A percentile compares a stretch with the other conserved stretches of the same genome.
Conservation (phyloP, 1,140 invertebrate species). For the Drosophila pseudoananassae region DNA sequence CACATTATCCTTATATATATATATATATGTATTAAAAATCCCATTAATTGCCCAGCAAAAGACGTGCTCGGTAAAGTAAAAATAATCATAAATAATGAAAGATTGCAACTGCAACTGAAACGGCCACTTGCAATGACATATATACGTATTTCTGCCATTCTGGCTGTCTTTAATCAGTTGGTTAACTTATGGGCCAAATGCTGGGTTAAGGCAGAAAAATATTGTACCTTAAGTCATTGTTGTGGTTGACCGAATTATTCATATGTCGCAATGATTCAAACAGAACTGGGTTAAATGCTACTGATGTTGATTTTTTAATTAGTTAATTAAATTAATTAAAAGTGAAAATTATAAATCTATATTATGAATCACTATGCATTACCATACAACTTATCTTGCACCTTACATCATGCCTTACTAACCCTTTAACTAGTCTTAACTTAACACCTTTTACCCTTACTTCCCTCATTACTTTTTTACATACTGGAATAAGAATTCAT, state of each 20-base stretch:
- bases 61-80: slow-evolving; percentile 32
- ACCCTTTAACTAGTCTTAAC: too few species aligned
- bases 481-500: too few species aligned
- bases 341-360: too few species aligned
- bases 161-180: slow-evolving; percentile 31
- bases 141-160: slow-evolving; percentile 6
- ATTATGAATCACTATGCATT: too few species aligned
- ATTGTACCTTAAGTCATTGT: slow-evolving; percentile 40
- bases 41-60: slow-evolving; percentile 54
- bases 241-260: slow-evolving; percentile 26
- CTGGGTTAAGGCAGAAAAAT: neutral
- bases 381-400: too few species aligned
- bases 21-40: slow-evolving; percentile 34
- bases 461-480: too few species aligned
- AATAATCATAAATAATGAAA: slow-evolving; percentile 61
- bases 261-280: slow-evolving; percentile 10
- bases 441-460: too few species aligned
- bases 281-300: slow-evolving; percentile 4
- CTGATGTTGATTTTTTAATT: slow-evolving; percentile 9
- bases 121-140: slow-evolving; percentile 22
- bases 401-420: too few species aligned
- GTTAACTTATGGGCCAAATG: slow-evolving; percentile 24
- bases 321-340: neutral
- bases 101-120: slow-evolving; percentile 20
- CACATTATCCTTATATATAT: slow-evolving; percentile 6